Conservation (phyloP, 2,797 vertebrate species). For the Xiphophorus birchmanni region DNA sequence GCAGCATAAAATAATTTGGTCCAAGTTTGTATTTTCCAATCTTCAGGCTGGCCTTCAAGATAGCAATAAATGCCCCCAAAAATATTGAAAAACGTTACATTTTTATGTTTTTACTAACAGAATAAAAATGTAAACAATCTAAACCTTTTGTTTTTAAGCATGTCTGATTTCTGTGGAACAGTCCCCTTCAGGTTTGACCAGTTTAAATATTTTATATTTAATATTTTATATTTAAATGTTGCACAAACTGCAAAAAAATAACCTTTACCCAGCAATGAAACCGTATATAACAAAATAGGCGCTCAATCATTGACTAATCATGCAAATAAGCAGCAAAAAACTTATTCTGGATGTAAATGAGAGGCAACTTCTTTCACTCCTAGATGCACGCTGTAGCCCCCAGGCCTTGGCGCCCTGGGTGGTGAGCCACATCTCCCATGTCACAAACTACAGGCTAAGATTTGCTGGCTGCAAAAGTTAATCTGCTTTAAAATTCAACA, state of each 20-base stretch:
- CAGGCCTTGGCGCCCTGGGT: neutral
- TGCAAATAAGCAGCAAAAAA: neutral
- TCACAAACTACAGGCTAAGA: constrained; percentile 1
- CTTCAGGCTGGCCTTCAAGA: neutral
- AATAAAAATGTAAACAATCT: neutral
- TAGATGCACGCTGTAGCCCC: neutral
- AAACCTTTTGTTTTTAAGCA: neutral
- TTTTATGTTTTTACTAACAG: neutral
- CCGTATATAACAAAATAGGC: neutral
- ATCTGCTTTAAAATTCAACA: neutral
- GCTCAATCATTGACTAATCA: neutral
- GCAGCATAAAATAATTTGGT: neutral
- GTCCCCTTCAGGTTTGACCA: neutral
- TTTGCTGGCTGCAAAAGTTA: constrained; percentile 5
- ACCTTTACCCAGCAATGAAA: neutral
- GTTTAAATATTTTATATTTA: neutral
- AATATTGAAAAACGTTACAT: neutral
- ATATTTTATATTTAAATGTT: neutral
- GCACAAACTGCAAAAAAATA: neutral
- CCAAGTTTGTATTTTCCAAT: neutral
- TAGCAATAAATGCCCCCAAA: neutral
- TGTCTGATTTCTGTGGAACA: neutral
- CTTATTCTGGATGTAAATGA: neutral
- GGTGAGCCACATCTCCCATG: neutral
- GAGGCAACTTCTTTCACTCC: neutral